Evolutionary conservation across 2,113 vertebrate genomes (phyloP), one percentile per base, ranked within the genome.

Genomic region (Nibea coibor): DNA sequence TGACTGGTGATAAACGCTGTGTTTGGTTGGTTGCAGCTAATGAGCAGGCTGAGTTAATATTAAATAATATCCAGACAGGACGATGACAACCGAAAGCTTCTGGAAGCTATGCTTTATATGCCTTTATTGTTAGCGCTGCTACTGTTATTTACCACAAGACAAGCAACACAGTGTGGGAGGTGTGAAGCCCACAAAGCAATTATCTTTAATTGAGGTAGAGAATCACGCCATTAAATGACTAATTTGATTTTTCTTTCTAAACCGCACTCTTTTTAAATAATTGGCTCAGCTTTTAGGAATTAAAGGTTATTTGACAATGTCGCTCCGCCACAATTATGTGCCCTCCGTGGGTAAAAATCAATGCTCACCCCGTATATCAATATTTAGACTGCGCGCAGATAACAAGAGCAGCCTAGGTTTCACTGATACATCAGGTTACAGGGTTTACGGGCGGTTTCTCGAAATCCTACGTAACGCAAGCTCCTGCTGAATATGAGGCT

Each of bases 171-270:
- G 87, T 85, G 92, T 93, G 91, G 89, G 90, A 88, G 91, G 89
- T 75, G 72, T 83, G 83, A 87, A 78, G 86, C 86, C 68, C 62
- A 72, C 81, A 73, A 51, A 71, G 81, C 90, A 93, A 94, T 93
- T 92, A 94, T 81, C 84, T 84, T 87, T 90, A 91, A 91, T 91
- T 90, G 86, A 92, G 74, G 86, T 67, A 73, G 67, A 86, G 83
- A 86, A 88, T 72, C 75, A 81, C 58, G 84, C 62, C 81, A 86
- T 90, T 88, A 88, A 91, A 88, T 89, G 57, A 88, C 80, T 82
- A 59, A 86, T 91, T 82, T 75, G 47, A 48, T 66, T 42, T 62
- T 69, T 56, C 28, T 61, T 66, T 80, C 45, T 10, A 76, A 82
- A 83, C 70, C 20, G 19, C 71, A 61, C 24, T 66, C 50, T 72